These are phyloP conservation scores for Leptopilina clavipes DNA, from an alignment of 1,140 invertebrate species.

Conservation along the genomic window DNA sequence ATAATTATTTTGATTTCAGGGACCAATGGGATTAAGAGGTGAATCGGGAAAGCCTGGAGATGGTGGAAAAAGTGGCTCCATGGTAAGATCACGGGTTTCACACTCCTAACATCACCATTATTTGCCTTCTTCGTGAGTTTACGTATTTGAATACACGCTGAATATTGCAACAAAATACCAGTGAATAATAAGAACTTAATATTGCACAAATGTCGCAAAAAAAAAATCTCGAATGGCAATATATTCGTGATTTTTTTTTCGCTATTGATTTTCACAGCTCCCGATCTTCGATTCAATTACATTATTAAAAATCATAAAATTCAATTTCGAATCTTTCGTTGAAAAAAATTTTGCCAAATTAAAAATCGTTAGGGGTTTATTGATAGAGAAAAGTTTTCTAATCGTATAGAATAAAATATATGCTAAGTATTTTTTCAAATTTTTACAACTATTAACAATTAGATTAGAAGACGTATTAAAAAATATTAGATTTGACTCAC, in stretches of 20 bases:
- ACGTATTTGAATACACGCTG: conserved; percentile 43
- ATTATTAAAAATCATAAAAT: background rate
- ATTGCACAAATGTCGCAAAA: conserved; percentile 5
- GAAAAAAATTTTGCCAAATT: background rate
- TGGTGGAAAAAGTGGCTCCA: conserved; percentile 84
- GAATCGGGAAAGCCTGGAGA: conserved; percentile 85
- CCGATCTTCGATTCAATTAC: background rate
- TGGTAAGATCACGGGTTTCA: conserved; percentile 81
- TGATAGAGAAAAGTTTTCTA: no score
- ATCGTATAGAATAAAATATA: background rate
- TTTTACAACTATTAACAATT: background rate
- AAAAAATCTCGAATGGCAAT: no score
- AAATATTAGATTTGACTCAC: background rate
- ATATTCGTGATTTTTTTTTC: background rate
- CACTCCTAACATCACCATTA: conserved; percentile 72
- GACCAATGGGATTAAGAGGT: conserved; percentile 91
- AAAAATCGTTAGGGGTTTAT: background rate
- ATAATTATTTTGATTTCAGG: conserved; percentile 75
- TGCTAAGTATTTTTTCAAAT: background rate
- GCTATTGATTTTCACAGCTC: background rate
- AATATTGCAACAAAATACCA: conserved; percentile 31
- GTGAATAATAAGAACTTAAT: conserved; percentile 19
- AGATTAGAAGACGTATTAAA: background rate
- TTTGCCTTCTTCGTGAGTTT: conserved; percentile 67
- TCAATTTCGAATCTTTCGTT: background rate